A percentile compares a stretch with the other conserved stretches of the same genome.
These are phyloP conservation scores for Plumapathes pennacea DNA, from an alignment of 92 coral and sea anemone species.

Conservation along the genomic window DNA sequence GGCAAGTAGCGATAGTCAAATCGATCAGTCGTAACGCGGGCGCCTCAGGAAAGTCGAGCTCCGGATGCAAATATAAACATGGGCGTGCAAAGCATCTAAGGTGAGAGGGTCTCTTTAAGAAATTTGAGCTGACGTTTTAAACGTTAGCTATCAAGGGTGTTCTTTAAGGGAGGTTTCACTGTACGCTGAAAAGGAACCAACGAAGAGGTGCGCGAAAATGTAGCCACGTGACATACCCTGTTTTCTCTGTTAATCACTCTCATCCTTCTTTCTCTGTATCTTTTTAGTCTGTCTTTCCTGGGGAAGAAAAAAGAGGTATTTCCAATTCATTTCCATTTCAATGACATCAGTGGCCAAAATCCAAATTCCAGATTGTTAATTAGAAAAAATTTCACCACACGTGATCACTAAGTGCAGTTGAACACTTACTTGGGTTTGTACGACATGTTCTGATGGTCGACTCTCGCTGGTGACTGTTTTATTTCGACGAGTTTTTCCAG, in stretches of 20 bases:
- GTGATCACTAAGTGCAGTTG: background rate
- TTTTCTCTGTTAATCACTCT: constrained; percentile 76
- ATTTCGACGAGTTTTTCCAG: constrained; percentile 70
- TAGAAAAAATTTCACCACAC: background rate
- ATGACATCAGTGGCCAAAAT: background rate
- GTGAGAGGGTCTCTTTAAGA: no score
- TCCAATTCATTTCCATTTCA: background rate
- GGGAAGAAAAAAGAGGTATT: background rate
- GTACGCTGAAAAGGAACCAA: no score
- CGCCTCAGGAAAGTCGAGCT: no score
- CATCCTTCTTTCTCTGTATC: constrained; percentile 63
- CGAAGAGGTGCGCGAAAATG: no score
- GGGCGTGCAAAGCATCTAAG: no score
- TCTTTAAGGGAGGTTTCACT: no score
- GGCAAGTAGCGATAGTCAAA: no score
- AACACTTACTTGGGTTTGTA: constrained; percentile 77
- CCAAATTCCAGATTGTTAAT: background rate
- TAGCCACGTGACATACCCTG: constrained; percentile 68
- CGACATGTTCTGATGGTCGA: constrained; percentile 68
- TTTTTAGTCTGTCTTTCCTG: constrained; percentile 68
- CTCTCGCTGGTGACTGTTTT: constrained; percentile 65
- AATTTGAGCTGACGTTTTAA: no score
- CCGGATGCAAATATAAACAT: no score
- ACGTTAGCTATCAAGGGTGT: no score
- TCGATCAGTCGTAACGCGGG: no score